These are phyloP conservation scores for Strix uralensis DNA, from an alignment of 2,113 vertebrate genomes.

Conservation along the genomic window DNA sequence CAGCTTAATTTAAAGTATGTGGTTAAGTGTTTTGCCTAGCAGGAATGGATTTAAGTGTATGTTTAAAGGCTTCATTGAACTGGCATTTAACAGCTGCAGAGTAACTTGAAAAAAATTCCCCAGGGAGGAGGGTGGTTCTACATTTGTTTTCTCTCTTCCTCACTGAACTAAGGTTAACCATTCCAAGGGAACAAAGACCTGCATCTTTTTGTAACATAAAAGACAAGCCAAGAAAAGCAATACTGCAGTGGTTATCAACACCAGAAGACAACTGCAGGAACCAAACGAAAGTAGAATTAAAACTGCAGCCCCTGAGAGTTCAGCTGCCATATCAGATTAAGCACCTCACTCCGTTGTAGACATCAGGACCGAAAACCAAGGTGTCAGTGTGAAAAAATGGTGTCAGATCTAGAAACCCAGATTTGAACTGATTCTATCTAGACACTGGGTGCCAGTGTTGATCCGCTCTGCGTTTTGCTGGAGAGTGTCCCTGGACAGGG, in stretches of 20 bases:
- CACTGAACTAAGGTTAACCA: neutral
- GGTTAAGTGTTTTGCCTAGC: slow-evolving; percentile 14
- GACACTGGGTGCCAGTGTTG: slow-evolving; percentile 69
- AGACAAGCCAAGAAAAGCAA: neutral
- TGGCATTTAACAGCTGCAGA: slow-evolving; percentile 27
- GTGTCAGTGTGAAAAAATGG: neutral
- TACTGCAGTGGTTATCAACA: neutral
- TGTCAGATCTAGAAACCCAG: neutral
- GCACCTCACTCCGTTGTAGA: rapidly evolving
- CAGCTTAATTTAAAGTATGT: neutral
- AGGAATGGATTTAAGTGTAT: neutral
- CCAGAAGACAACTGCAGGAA: neutral
- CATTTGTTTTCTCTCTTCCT: neutral
- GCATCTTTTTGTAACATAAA: neutral
- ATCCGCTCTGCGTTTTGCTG: neutral
- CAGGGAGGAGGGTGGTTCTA: neutral
- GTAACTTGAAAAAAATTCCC: neutral
- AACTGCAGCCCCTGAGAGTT: neutral
- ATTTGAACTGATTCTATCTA: neutral
- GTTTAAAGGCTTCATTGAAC: slow-evolving; percentile 11
- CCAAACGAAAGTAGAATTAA: neutral
- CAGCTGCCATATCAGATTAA: neutral
- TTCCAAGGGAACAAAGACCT: neutral
- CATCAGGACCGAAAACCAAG: neutral
- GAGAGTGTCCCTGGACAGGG: neutral